Percentiles rank a stretch among this genome's conserved stretches.
These are phyloP conservation scores for Garra rufa DNA, from an alignment of 2,113 vertebrate species.

Conservation along the genomic window DNA sequence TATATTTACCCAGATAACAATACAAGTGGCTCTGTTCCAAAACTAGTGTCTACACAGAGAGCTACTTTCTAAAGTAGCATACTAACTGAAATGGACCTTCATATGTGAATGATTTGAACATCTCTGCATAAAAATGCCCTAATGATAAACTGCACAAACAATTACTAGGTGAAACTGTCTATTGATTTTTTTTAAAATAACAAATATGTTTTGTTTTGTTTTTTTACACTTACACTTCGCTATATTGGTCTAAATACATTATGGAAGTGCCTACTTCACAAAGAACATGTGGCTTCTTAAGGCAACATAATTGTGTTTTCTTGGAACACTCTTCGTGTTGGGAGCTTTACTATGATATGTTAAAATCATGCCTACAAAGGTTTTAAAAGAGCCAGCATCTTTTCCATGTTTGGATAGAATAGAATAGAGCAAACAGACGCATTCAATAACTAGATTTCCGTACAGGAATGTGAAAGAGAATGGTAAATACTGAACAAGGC, in stretches of 20 bases:
- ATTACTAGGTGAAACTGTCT: background rate
- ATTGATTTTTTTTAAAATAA: too few relatives aligned
- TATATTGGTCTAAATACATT: background rate
- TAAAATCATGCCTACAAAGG: background rate
- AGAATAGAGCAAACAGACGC: slow-evolving; percentile 1
- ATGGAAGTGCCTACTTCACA: background rate
- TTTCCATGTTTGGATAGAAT: background rate
- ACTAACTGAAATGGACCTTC: background rate
- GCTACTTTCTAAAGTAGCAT: too few relatives aligned
- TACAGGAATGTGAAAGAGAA: background rate
- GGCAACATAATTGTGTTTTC: background rate
- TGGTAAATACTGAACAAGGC: background rate
- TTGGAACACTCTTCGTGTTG: background rate
- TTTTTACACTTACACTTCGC: too few relatives aligned
- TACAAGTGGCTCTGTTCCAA: slow-evolving; percentile 8
- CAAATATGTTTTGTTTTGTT: too few relatives aligned
- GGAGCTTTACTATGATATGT: background rate
- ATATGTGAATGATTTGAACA: background rate
- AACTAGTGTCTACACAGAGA: background rate
- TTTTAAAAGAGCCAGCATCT: background rate
- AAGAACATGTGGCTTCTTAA: background rate
- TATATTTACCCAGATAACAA: background rate
- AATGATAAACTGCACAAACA: background rate
- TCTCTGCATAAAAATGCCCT: background rate
- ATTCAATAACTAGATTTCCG: background rate